A percentile compares a stretch with the other conserved stretches of the same genome.
Evolutionary conservation across 2,113 vertebrate species (phyloP).

Genomic region (Chionomys nivalis): DNA sequence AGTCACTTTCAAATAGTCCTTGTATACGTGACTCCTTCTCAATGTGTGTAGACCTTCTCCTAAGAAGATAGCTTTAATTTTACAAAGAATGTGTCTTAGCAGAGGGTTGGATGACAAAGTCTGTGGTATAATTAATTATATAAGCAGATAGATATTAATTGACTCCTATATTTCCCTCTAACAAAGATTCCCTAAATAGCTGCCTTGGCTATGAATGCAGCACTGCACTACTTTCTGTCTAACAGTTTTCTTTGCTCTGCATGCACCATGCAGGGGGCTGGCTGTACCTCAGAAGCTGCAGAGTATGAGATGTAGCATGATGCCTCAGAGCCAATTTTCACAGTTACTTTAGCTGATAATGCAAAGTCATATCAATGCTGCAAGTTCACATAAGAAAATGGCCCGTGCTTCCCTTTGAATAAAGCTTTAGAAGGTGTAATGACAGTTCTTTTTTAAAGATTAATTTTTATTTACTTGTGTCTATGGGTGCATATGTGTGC

Average conservation of each 20-base stretch:
- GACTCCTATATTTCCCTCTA: constrained; percentile 62
- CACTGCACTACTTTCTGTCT: background rate
- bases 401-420: background rate
- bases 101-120: constrained; percentile 45
- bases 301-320: background rate
- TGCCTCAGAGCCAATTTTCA: background rate
- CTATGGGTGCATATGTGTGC: background rate
- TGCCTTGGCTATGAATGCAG: background rate
- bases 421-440: constrained; percentile 36
- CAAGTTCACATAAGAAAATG: background rate
- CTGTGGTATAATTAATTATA: constrained; percentile 78
- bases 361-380: background rate
- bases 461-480: background rate
- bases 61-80: constrained; percentile 75
- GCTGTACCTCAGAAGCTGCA: background rate
- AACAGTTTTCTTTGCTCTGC: constrained; percentile 12
- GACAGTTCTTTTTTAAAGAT: background rate
- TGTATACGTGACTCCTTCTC: background rate
- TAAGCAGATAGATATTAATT: constrained; percentile 77
- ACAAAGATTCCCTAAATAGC: constrained; percentile 54
- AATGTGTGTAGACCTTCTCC: constrained; percentile 37
- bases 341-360: constrained; percentile 40
- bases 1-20: constrained; percentile 38
- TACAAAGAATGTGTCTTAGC: constrained; percentile 60
- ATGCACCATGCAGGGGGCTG: fast-evolving